Conservation (phyloP, 1,140 invertebrate species). For the Pogonognathellus flavescens region DNA sequence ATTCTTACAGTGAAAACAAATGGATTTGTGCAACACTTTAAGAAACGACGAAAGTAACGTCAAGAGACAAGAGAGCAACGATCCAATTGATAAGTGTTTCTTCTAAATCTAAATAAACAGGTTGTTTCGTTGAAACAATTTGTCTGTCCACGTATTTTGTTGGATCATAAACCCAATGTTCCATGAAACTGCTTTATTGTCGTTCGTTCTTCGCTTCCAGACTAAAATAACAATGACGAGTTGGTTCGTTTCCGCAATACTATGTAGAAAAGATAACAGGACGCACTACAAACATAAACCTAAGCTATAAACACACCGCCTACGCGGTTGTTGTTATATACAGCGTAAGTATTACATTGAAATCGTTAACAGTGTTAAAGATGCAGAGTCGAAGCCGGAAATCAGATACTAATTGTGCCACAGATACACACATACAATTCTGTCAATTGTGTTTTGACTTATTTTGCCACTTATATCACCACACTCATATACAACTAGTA, state of each 20-base stretch:
- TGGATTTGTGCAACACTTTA: no score
- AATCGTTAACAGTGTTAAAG: no score
- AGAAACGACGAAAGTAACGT: neutral
- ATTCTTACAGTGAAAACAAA: no score
- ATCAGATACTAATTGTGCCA: no score
- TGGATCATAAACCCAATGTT: conserved; percentile 29
- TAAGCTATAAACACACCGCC: neutral
- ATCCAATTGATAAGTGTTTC: conserved; percentile 16
- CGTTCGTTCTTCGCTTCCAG: neutral
- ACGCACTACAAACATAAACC: no score
- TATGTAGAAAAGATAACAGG: neutral
- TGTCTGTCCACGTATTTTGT: conserved; percentile 17
- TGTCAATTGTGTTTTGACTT: no score
- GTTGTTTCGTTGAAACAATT: conserved; percentile 34
- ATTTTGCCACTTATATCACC: no score
- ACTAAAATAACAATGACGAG: conserved; percentile 26
- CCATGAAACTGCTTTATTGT: neutral
- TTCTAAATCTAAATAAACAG: conserved; percentile 35
- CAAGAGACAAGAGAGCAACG: neutral
- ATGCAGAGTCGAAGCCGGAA: no score
- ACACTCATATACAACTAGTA: no score
- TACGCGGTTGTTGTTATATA: neutral
- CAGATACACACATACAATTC: no score
- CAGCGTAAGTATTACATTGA: neutral
- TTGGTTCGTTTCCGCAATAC: neutral